These are phyloP conservation scores for Sebastes elongatus DNA, from an alignment of 2,797 vertebrate genomes.

Conservation along the genomic window DNA sequence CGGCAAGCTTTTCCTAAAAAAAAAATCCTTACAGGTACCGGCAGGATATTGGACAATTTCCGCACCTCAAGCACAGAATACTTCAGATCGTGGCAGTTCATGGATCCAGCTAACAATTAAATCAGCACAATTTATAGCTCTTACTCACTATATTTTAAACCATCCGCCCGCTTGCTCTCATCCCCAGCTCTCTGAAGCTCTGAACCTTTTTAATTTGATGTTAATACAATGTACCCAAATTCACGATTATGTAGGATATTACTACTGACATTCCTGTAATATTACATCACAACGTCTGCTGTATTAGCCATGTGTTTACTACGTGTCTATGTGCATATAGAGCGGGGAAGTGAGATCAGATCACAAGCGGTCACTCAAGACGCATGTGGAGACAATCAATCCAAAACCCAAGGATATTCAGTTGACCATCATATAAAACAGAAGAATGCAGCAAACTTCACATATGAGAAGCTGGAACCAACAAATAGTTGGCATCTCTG, in stretches of 20 bases:
- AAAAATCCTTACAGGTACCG: neutral
- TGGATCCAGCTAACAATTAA: neutral
- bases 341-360: too few species aligned
- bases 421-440: neutral
- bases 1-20: neutral
- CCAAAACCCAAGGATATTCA: neutral
- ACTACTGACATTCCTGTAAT: too few species aligned
- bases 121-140: neutral
- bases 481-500: neutral
- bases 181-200: neutral
- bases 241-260: too few species aligned
- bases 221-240: too few species aligned
- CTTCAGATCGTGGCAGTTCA: neutral
- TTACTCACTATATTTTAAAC: neutral
- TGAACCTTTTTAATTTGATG: too few species aligned
- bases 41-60: constrained; percentile 17
- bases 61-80: neutral
- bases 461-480: neutral
- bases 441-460: neutral
- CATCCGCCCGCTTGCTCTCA: too few species aligned
- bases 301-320: too few species aligned
- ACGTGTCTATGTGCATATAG: too few species aligned
- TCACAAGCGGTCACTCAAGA: too few species aligned
- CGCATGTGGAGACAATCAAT: neutral
- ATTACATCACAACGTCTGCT: too few species aligned